Percentiles rank a stretch among this genome's conserved stretches.
Conservation (phyloP, 2,888 invertebrate genomes). For the Amitus sp. region DNA sequence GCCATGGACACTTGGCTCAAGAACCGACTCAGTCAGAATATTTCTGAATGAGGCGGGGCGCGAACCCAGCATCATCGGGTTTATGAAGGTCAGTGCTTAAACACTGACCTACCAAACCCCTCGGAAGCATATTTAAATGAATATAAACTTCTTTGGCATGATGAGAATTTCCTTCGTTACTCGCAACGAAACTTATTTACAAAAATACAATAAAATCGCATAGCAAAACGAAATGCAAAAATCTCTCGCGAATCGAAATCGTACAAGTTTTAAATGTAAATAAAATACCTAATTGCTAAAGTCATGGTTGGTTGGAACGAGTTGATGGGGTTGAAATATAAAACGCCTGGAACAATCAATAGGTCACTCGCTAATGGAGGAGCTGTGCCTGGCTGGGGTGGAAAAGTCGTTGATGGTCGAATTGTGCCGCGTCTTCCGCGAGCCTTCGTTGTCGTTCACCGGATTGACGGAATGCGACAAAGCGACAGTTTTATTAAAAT, state of each 20-base stretch:
- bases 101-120: no score
- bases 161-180: background rate
- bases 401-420: conserved; percentile 74
- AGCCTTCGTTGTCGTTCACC: conserved; percentile 77
- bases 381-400: conserved; percentile 68
- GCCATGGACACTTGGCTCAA: no score
- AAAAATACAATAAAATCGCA: background rate
- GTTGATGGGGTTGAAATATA: background rate
- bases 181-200: background rate
- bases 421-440: conserved; percentile 84
- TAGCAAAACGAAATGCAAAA: background rate
- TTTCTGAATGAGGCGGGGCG: no score
- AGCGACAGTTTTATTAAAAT: conserved; percentile 93
- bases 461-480: conserved; percentile 83
- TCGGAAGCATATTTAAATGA: no score
- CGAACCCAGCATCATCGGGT: no score
- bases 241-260: no score
- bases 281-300: background rate
- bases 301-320: background rate
- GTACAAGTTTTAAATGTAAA: no score
- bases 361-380: conserved; percentile 70
- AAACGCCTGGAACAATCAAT: conserved; percentile 4
- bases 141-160: background rate
- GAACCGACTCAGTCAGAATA: no score
- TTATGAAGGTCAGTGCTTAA: no score